phyloP scores from a whole-genome alignment of 1,140 invertebrate species.

The Bombyx mori region ASM3026992v2 NC_085131.1:7988501-7989000 shows the following conservation, averaged over 20 bases:
- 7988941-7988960: too few species aligned
- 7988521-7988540: background rate
- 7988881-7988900: too few species aligned
- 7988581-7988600: constrained; percentile 1
- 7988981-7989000: too few species aligned
- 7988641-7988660: constrained; percentile 4
- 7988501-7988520: background rate
- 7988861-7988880: background rate
- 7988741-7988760: background rate
- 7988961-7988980: too few species aligned
- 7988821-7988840: background rate
- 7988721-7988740: background rate
- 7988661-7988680: background rate
- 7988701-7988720: background rate
- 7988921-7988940: too few species aligned
- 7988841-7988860: background rate
- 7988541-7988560: background rate
- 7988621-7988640: constrained; percentile 23
- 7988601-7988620: constrained; percentile 9
- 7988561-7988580: background rate
- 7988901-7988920: too few species aligned
- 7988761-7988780: background rate
- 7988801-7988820: background rate
- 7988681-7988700: constrained; percentile 4
- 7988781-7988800: background rate